phyloP scores from a whole-genome alignment of 2,113 vertebrate genomes.

The Brachirus orientalis region DNA sequence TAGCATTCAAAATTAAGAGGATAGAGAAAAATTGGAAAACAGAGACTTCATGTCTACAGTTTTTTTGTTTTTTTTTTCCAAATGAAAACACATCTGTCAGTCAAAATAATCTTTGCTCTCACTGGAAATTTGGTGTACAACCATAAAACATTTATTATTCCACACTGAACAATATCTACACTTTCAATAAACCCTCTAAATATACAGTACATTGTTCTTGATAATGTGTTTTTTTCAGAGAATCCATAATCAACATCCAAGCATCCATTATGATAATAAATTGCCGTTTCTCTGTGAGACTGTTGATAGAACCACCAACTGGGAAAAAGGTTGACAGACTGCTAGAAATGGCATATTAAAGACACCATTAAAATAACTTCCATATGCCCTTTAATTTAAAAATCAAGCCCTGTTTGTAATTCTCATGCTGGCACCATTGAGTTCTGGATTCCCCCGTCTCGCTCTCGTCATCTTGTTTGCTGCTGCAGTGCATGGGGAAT shows the following conservation, averaged over 20 bases:
- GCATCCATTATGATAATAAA: conserved; percentile 62
- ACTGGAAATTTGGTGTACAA: conserved; percentile 3
- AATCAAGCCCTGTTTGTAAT: conserved; percentile 63
- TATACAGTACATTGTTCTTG: conserved; percentile 22
- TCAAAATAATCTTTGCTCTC: conserved; percentile 26
- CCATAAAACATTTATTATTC: conserved; percentile 6
- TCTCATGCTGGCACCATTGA: conserved; percentile 47
- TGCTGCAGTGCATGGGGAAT: conserved; percentile 42
- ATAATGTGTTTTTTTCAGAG: conserved; percentile 41
- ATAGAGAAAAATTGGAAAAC: conserved; percentile 18
- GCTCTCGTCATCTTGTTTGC: conserved; percentile 52
- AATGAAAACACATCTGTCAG: conserved; percentile 38
- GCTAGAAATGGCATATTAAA: conserved; percentile 72
- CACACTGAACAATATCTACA: conserved; percentile 10
- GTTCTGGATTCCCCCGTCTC: conserved; percentile 41
- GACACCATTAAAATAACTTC: conserved; percentile 66
- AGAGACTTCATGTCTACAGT: conserved; percentile 22
- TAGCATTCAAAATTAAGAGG: conserved; percentile 22
- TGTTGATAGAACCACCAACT: conserved; percentile 61
- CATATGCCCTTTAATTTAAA: conserved; percentile 71
- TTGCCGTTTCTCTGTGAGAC: conserved; percentile 49
- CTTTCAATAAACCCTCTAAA: conserved; percentile 20
- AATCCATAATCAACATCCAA: conserved; percentile 41
- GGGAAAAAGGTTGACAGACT: conserved; percentile 62
- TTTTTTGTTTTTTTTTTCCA: no score